Evolutionary conservation across 2,113 vertebrate species (phyloP).

Genomic region (Crypturellus undulatus): DNA sequence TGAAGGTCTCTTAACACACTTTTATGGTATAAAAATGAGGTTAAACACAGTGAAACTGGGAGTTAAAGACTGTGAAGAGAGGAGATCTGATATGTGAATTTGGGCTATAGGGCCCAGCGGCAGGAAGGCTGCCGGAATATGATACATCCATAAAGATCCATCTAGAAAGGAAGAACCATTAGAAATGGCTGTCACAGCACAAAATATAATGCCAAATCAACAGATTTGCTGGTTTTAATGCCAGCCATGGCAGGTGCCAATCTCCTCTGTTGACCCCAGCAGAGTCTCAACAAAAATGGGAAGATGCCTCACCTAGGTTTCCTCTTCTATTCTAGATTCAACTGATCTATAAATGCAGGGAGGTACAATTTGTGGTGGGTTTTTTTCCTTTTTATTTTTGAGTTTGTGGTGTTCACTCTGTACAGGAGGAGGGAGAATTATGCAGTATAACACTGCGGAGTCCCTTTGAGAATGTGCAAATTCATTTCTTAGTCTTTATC

Average conservation of each 20-base stretch:
- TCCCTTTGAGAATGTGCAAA: neutral
- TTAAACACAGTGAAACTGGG: neutral
- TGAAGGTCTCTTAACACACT: neutral
- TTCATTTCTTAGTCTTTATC: neutral
- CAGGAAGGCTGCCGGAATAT: neutral
- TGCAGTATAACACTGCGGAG: neutral
- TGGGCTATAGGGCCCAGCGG: neutral
- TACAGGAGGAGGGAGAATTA: neutral
- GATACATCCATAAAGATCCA: neutral
- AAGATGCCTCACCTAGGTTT: neutral
- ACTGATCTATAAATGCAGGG: neutral
- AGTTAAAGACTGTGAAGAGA: neutral
- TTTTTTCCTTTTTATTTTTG: neutral
- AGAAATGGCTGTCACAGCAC: neutral
- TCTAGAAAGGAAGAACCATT: neutral
- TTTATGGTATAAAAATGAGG: neutral
- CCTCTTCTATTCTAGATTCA: rapidly evolving
- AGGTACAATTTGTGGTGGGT: neutral
- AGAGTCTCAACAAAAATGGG: neutral
- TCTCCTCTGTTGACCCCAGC: neutral
- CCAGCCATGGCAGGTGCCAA: neutral
- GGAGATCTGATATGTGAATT: neutral
- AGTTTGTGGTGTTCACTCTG: neutral
- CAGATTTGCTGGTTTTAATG: neutral
- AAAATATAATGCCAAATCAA: neutral